A percentile compares a stretch with the other conserved stretches of the same genome.
Evolutionary conservation across 2,888 invertebrate genomes (phyloP).

Genomic region (Hypolimnas misippus): DNA sequence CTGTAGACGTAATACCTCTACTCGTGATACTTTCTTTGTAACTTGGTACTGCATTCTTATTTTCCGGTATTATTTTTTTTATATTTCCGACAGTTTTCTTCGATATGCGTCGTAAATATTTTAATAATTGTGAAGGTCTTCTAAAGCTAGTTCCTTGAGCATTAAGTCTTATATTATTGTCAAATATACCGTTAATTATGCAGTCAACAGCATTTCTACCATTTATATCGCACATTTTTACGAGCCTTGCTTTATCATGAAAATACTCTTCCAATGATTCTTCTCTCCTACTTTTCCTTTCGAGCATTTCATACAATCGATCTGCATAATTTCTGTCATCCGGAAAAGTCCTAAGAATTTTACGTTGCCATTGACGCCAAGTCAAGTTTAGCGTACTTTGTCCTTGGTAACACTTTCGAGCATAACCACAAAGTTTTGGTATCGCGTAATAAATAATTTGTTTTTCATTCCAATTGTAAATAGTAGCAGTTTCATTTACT

Average conservation of each 20-base stretch:
- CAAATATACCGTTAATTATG: conserved; percentile 39
- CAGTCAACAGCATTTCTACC: conserved; percentile 42
- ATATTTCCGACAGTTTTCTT: not conserved
- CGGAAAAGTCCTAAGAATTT: conserved; percentile 41
- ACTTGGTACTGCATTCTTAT: too few relatives aligned
- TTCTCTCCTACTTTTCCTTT: conserved; percentile 33
- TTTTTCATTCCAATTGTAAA: conserved; percentile 41
- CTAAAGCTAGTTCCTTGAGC: conserved; percentile 33
- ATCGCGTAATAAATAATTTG: conserved; percentile 40
- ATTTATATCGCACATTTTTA: not conserved
- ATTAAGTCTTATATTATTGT: conserved; percentile 35
- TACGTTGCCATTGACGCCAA: conserved; percentile 34
- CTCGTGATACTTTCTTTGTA: too few relatives aligned
- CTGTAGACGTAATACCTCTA: too few relatives aligned
- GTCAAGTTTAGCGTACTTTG: conserved; percentile 3
- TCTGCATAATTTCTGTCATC: conserved; percentile 41
- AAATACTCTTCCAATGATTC: conserved; percentile 42
- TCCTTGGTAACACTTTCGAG: conserved; percentile 44
- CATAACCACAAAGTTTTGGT: conserved; percentile 42
- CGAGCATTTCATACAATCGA: conserved; percentile 32
- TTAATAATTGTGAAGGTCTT: conserved; percentile 5
- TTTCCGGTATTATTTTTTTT: too few relatives aligned
- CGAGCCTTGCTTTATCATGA: conserved; percentile 9
- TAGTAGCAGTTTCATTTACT: conserved; percentile 38
- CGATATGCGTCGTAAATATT: not conserved